These are phyloP conservation scores for Heterodera carotae DNA, from an alignment of 1,140 invertebrate genomes.

Conservation along the genomic window DNA sequence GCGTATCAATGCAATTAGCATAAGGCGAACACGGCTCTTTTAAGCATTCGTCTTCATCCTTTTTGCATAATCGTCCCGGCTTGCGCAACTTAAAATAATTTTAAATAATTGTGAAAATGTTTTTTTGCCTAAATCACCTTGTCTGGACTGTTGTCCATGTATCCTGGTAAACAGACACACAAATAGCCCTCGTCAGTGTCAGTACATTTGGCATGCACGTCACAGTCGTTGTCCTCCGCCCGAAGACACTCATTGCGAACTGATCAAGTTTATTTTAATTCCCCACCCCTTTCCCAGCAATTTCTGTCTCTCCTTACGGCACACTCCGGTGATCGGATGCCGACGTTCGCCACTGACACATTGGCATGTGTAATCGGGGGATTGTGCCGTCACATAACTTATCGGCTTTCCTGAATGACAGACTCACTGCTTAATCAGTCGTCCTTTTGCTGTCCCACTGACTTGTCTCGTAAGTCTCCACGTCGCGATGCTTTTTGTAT, in stretches of 20 bases:
- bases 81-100: constrained; percentile 33
- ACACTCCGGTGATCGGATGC: constrained; percentile 62
- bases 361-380: constrained; percentile 61
- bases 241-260: constrained; percentile 60
- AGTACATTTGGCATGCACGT: constrained; percentile 54
- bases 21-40: constrained; percentile 63
- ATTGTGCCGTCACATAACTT: constrained; percentile 10
- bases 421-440: not conserved
- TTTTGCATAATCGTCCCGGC: constrained; percentile 58
- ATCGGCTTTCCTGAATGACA: not conserved
- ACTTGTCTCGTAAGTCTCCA: constrained; percentile 27
- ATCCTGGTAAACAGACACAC: constrained; percentile 58
- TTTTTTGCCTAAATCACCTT: constrained; percentile 10
- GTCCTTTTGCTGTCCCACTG: too few relatives aligned
- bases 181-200: constrained; percentile 64
- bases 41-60: constrained; percentile 56
- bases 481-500: constrained; percentile 2
- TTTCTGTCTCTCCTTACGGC: constrained; percentile 49
- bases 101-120: not conserved
- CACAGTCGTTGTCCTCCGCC: constrained; percentile 59
- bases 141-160: constrained; percentile 56
- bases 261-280: constrained; percentile 23
- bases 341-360: constrained; percentile 53
- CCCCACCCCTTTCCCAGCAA: not conserved
- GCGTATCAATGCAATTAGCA: constrained; percentile 66